Evolutionary conservation across 2,888 invertebrate genomes (phyloP).

Genomic region (Pardosa pseudoannulata): DNA sequence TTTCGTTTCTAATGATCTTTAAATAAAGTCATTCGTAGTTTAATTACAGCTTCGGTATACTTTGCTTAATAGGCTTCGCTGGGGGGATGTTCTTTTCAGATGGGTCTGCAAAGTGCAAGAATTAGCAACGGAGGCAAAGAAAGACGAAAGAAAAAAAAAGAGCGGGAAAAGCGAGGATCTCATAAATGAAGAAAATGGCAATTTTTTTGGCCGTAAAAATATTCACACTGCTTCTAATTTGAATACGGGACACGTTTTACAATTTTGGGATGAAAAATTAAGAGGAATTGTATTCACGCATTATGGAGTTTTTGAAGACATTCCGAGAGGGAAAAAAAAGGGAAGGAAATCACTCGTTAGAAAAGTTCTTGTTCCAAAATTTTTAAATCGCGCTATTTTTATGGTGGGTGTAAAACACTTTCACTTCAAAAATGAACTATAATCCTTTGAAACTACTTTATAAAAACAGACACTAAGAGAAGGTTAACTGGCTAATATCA

Average conservation of each 20-base stretch:
- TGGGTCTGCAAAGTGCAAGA: not conserved
- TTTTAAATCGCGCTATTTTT: no score
- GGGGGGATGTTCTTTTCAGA: not conserved
- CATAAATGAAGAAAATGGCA: not conserved
- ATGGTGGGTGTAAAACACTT: no score
- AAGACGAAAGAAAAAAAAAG: not conserved
- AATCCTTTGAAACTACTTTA: no score
- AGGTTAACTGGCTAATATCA: no score
- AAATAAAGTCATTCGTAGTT: slow-evolving; percentile 67
- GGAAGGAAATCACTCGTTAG: no score
- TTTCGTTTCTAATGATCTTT: slow-evolving; percentile 71
- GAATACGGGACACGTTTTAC: not conserved
- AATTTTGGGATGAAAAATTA: not conserved
- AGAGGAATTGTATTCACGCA: not conserved
- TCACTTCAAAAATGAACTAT: no score
- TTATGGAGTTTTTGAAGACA: no score
- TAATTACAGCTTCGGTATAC: slow-evolving; percentile 39
- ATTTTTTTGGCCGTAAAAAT: not conserved
- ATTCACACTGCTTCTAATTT: slow-evolving; percentile 3
- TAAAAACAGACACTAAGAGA: no score
- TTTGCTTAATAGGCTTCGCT: slow-evolving; percentile 27
- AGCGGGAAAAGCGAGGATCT: not conserved
- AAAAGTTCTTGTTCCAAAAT: no score
- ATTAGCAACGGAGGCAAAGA: not conserved
- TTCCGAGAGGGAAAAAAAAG: no score